A percentile compares a stretch with the other conserved stretches of the same genome.
Evolutionary conservation across 2,888 invertebrate genomes (phyloP).

Genomic region (Chydorus sphaericus): DNA sequence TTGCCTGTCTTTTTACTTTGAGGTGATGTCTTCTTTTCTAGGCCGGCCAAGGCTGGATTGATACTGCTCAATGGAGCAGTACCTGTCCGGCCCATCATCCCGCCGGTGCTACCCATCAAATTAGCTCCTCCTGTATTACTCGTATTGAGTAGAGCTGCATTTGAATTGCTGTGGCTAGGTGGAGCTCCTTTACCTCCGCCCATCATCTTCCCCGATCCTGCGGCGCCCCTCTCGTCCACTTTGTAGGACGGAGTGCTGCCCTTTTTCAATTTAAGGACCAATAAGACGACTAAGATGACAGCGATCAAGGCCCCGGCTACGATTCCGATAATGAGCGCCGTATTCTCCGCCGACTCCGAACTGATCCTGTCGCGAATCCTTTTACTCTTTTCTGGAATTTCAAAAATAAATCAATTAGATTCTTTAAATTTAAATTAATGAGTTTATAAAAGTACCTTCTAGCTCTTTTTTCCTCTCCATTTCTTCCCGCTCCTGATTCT

Average conservation of each 20-base stretch:
- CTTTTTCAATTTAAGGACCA: conserved; percentile 73
- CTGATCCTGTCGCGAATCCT: conserved; percentile 31
- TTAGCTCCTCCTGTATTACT: conserved; percentile 25
- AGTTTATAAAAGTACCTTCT: background rate
- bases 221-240: conserved; percentile 70
- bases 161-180: conserved; percentile 43
- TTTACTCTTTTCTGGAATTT: background rate
- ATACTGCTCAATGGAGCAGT: conserved; percentile 22
- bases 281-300: conserved; percentile 66
- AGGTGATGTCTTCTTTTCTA: conserved; percentile 42
- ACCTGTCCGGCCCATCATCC: conserved; percentile 27
- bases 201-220: no score
- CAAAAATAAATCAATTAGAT: background rate
- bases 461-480: background rate
- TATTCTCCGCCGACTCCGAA: conserved; percentile 54
- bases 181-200: no score
- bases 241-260: conserved; percentile 83
- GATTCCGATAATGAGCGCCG: conserved; percentile 68
- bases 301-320: conserved; percentile 74
- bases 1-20: conserved; percentile 37
- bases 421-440: background rate
- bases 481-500: conserved; percentile 3
- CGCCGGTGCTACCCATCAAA: conserved; percentile 26
- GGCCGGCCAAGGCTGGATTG: conserved; percentile 34
- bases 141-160: conserved; percentile 47